Evolutionary conservation across 2,888 invertebrate genomes (phyloP), one percentile per base, ranked within the genome.

Genomic region (Molanna angustata): DNA sequence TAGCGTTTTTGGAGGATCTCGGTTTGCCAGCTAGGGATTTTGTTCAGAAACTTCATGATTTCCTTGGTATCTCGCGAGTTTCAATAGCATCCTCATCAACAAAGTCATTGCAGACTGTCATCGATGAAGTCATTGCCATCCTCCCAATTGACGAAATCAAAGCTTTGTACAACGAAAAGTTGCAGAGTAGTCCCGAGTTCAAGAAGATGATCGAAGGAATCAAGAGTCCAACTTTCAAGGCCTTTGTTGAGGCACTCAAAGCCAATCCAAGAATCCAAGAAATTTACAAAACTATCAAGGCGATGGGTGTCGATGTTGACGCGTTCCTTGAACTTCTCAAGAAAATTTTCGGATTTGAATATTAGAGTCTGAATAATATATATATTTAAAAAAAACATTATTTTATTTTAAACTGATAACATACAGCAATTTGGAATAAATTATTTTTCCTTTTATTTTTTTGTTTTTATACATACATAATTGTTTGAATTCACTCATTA

Each of bases 11-110:
- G 44, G 49, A 49, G 1, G 14, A 4, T 4, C 21, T 44, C 3
- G 54, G 54, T 14, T 17, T 54, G 11, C 54, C 49, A n/a, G 49
- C 46, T 9, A 33, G n/a, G 2, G 11, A 14, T 4, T 54, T 49
- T 49, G 40, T 49, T 27, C 22, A n/a, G 13, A 31, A 18, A 11
- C 21, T 54, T 21, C 49, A 44, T 21, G 54, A 54, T 2, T 14
- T 44, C 3, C n/a, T 54, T 9, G 54, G 54, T 17, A n/a, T 49
- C 6, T 18, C 33, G n/a, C 14, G 1, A 40, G 27, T 20, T 49
- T 49, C 19, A 41, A 41, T n/a, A n/a, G n/a, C n/a, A n/a, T n/a
- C n/a, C n/a, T n/a, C n/a, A n/a, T n/a, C n/a, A n/a, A n/a, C n/a
- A n/a, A n/a, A n/a, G n/a, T n/a, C n/a, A n/a, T n/a, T n/a, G n/a